phyloP scores from a whole-genome alignment of 1,140 invertebrate genomes.

The Meloidogyne floridensis region DNA sequence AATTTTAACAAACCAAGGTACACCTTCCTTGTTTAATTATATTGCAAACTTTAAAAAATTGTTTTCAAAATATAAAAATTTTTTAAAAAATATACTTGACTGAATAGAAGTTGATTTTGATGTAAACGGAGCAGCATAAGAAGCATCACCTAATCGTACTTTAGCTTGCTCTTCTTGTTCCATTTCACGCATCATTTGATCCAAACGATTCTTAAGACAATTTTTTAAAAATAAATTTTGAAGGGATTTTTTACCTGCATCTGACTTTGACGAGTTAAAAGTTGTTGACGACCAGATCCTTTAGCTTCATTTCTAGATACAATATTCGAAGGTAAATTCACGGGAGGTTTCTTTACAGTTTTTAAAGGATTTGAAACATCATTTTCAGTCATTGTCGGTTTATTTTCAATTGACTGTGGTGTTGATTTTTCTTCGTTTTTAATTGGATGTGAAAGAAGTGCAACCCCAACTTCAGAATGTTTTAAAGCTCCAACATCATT shows the following conservation, averaged over 20 bases:
- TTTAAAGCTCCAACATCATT: conserved; percentile 99
- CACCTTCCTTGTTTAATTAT: conserved; percentile 98
- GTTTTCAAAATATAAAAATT: not conserved
- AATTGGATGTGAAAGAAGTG: conserved; percentile 79
- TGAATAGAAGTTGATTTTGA: conserved; percentile 94
- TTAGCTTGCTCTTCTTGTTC: conserved; percentile 86
- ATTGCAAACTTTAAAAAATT: conserved; percentile 81
- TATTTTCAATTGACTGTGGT: conserved; percentile 1
- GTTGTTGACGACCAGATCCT: conserved; percentile 8
- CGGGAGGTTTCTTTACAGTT: not conserved
- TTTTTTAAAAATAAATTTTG: conserved; percentile 10
- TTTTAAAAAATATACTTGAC: conserved; percentile 74
- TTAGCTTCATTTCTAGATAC: not conserved
- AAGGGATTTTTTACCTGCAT: conserved; percentile 20
- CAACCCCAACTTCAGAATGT: conserved; percentile 92
- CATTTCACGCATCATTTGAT: conserved; percentile 82
- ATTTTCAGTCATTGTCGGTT: not conserved
- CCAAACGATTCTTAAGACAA: conserved; percentile 67
- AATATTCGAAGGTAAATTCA: not conserved
- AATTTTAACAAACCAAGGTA: conserved; percentile 74
- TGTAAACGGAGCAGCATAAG: conserved; percentile 97
- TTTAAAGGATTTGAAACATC: not conserved
- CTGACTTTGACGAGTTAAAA: not conserved
- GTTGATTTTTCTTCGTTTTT: conserved; percentile 29
- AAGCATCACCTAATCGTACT: conserved; percentile 94